These are phyloP conservation scores for Triplophysa yarkandensis DNA, from an alignment of 2,797 vertebrate genomes.

Conservation along the genomic window DNA sequence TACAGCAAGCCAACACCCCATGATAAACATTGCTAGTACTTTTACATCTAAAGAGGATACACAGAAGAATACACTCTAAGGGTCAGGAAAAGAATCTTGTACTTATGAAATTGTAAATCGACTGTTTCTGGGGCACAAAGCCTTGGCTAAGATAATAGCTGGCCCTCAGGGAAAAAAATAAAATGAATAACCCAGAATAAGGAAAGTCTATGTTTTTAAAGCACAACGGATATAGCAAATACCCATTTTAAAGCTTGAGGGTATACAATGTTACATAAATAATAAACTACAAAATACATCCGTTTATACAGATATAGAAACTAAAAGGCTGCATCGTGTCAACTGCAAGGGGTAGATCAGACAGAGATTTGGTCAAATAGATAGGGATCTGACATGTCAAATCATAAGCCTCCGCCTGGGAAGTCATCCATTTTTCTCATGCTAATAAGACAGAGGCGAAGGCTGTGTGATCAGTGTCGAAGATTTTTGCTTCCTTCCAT, in stretches of 20 bases:
- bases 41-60: background rate
- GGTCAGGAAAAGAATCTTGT: background rate
- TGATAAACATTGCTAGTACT: background rate
- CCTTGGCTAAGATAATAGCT: slow-evolving; percentile 5
- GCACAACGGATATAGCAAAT: background rate
- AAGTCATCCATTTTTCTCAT: slow-evolving; percentile 1
- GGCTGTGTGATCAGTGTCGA: background rate
- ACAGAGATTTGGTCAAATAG: too few species aligned
- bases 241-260: background rate
- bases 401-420: background rate
- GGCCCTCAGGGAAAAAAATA: background rate
- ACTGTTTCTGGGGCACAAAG: background rate
- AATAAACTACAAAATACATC: background rate
- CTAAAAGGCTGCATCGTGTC: too few species aligned
- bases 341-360: too few species aligned
- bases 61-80: background rate
- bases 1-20: background rate
- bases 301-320: too few species aligned
- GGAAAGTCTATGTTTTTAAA: background rate
- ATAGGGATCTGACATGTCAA: background rate
- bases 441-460: background rate
- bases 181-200: background rate
- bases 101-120: background rate
- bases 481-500: slow-evolving; percentile 5
- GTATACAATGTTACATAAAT: background rate